phyloP scores from a whole-genome alignment of 2,797 vertebrate genomes.

The Oreonectes daqikongensis region DNA sequence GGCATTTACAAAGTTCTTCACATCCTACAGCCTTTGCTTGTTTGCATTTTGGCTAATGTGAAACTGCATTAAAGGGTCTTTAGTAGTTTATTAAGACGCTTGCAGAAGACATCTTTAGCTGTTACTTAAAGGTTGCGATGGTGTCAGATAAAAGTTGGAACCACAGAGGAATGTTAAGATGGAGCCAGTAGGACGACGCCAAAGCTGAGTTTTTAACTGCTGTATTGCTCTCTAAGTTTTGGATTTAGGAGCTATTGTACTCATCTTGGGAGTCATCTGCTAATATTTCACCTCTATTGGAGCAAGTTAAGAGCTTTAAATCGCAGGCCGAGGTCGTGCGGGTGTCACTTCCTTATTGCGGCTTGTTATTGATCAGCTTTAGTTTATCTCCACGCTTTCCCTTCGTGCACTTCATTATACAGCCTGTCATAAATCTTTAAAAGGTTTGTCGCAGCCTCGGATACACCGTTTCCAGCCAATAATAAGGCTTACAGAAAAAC shows the following conservation, averaged over 20 bases:
- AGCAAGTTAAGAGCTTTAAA: background rate
- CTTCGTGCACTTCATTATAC: constrained; percentile 1
- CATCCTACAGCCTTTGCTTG: background rate
- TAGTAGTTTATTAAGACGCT: background rate
- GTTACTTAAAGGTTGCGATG: background rate
- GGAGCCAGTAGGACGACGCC: background rate
- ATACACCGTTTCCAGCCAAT: background rate
- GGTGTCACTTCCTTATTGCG: background rate
- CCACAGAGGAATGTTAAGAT: background rate
- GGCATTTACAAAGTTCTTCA: background rate
- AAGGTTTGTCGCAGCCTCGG: background rate
- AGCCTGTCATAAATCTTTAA: constrained; percentile 16
- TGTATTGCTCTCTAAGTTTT: background rate
- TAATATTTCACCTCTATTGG: background rate
- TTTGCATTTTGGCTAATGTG: background rate
- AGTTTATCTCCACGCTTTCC: background rate
- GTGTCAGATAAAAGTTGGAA: background rate
- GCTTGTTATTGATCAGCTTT: constrained; percentile 4
- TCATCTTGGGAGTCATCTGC: background rate
- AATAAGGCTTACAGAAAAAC: background rate
- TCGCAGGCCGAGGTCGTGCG: background rate
- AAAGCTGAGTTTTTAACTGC: background rate
- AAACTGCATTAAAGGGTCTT: background rate
- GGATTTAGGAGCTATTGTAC: background rate
- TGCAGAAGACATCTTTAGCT: background rate